A percentile compares a stretch with the other conserved stretches of the same genome.
phyloP scores from a whole-genome alignment of 37 sponge, comb jelly and placozoan genomes.

The Ianthella basta region DNA sequence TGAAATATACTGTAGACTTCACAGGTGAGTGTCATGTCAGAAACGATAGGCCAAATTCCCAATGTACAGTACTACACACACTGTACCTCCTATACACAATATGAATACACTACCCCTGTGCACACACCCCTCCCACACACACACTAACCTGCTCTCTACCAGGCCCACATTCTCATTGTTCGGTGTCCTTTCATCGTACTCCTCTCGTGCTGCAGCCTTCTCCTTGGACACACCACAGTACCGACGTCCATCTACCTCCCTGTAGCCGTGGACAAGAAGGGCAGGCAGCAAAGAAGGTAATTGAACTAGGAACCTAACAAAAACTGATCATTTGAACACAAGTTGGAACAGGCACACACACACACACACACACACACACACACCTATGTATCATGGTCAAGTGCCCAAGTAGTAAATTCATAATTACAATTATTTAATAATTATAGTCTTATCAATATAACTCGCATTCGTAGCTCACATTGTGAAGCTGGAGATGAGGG shows the following conservation, averaged over 20 bases:
- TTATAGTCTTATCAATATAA: too few species aligned
- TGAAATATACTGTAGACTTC: too few species aligned
- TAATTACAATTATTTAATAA: too few species aligned
- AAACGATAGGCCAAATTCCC: too few species aligned
- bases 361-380: constrained; percentile 26
- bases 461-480: constrained; percentile 69
- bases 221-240: constrained; percentile 58
- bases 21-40: too few species aligned
- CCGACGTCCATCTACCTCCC: constrained; percentile 52
- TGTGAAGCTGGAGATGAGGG: constrained; percentile 65
- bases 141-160: constrained; percentile 57
- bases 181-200: constrained; percentile 37
- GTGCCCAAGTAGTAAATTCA: too few species aligned
- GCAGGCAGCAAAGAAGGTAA: too few species aligned
- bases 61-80: too few species aligned
- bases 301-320: not conserved
- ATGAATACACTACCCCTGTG: too few species aligned
- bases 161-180: constrained; percentile 67
- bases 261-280: too few species aligned
- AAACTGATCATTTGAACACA: not conserved
- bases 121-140: too few species aligned
- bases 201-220: constrained; percentile 44
- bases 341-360: not conserved
- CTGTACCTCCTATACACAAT: not conserved
- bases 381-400: too few species aligned